Base-by-base conservation (phyloP, 2,888 invertebrate genomes). In the Euzophera pinguis region DNA sequence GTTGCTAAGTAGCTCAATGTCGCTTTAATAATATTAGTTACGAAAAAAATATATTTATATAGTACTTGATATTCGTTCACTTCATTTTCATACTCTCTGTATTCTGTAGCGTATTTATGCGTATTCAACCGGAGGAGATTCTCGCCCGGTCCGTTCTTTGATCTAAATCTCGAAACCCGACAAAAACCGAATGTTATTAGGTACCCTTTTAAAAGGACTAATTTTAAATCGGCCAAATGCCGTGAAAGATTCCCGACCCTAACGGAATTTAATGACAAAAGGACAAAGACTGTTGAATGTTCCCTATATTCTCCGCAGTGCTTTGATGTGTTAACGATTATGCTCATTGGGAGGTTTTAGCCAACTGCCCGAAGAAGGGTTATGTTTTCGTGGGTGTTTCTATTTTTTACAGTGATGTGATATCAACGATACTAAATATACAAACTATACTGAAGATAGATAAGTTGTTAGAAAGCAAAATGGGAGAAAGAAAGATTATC, bases 131-230 rank as follows among this genome's bases (percentile, higher is more conserved):
- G 45, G 43, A 45, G 32, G 32, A 32, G 32, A 45, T 27, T 27
- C 22, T 22, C 22, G 22, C 22, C 45, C 5, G 14, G 10, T 10
- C 48, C 38, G 48, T 8, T 34, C 47, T 47, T 47, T 47, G 47
- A 47, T 47, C 34, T 35, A 34, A 35, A 47, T 47, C 35, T 14
- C 35, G 45, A n/a, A 35, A 35, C 17, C 35, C 32, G 32, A 8
- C 32, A 17, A 47, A 47, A 47, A 35, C 35, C 35, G 47, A 47
- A 47, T 47, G 35, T 35, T 35, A 47, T 47, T 47, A 38, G 37
- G 37, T 14, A 35, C 17, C 47, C 42, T 17, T 32, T 32, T 35
- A 16, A 35, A 47, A 47, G 47, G 47, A n/a, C 47, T 47, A 47
- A 47, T 47, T 47, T 47, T 47, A 34, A 35, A 37, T 35, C 35